Percentiles rank a stretch among this genome's conserved stretches.
phyloP scores from a whole-genome alignment of 2,888 invertebrate species.

The Brachycybe producta region DNA sequence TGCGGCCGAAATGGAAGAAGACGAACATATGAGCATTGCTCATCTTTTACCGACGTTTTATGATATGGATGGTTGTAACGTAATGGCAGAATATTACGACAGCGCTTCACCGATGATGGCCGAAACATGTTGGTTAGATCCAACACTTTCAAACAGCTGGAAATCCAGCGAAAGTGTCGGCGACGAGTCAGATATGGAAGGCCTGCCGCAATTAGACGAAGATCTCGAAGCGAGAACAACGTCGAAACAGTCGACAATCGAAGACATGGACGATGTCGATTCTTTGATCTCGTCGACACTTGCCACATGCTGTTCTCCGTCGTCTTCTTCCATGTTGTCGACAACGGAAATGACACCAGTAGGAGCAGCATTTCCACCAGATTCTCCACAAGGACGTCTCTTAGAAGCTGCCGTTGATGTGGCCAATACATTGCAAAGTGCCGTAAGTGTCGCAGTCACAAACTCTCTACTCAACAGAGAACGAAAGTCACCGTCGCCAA shows the following conservation, averaged over 20 bases:
- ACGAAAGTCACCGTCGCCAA: background rate
- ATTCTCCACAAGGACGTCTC: constrained; percentile 27
- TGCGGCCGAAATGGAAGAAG: background rate
- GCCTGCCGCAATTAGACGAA: background rate
- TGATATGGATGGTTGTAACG: background rate
- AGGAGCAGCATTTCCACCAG: background rate
- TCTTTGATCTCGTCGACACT: background rate
- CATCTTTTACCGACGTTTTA: background rate
- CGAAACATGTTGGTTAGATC: constrained; percentile 16
- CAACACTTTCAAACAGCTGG: constrained; percentile 2
- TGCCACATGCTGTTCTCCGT: too few relatives aligned
- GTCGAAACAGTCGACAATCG: background rate
- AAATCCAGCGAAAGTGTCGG: constrained; percentile 6
- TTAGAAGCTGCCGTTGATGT: constrained; percentile 53
- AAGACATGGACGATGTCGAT: background rate
- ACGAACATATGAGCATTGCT: background rate
- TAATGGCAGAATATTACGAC: background rate
- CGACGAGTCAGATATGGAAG: background rate
- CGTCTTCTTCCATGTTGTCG: too few relatives aligned
- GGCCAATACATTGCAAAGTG: constrained; percentile 51
- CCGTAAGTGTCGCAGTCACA: constrained; percentile 38
- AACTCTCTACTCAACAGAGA: too few relatives aligned
- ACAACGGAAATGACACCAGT: too few relatives aligned
- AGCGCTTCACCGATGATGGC: background rate
- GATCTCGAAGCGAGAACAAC: too few relatives aligned